Evolutionary conservation across 1,140 invertebrate genomes (phyloP).

Genomic region (Scaptodrosophila lebanonensis): DNA sequence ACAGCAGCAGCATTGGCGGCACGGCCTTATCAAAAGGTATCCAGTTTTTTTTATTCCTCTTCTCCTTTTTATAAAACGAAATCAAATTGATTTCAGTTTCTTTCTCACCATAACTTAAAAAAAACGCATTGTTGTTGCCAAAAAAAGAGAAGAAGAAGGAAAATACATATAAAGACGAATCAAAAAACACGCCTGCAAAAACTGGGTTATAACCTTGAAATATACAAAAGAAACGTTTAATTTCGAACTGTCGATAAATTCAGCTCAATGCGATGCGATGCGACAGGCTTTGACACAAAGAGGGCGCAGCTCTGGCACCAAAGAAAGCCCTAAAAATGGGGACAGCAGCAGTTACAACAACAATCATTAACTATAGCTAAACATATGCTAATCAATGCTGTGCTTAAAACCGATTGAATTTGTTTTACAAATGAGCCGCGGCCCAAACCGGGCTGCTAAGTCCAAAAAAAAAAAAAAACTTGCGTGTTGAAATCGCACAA

Average conservation of each 20-base stretch:
- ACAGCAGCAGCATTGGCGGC: too few species aligned
- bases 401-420: too few species aligned
- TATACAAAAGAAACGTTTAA: conserved; percentile 54
- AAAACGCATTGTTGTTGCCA: conserved; percentile 41
- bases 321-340: conserved; percentile 46
- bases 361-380: too few species aligned
- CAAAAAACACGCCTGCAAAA: conserved; percentile 40
- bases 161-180: not conserved
- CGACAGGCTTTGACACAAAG: conserved; percentile 22
- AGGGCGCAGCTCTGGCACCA: conserved; percentile 4
- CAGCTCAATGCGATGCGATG: conserved; percentile 6
- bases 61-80: conserved; percentile 21
- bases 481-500: conserved; percentile 19
- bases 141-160: conserved; percentile 18
- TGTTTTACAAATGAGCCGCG: too few species aligned
- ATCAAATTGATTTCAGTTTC: conserved; percentile 52
- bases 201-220: conserved; percentile 74
- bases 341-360: not conserved
- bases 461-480: conserved; percentile 3
- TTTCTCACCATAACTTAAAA: conserved; percentile 54
- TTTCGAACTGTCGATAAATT: conserved; percentile 64
- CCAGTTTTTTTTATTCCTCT: conserved; percentile 45
- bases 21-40: conserved; percentile 32
- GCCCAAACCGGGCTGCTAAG: too few species aligned
- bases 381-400: too few species aligned